Percentiles rank a stretch among this genome's conserved stretches.
These are phyloP conservation scores for Opisthocomus hoazin DNA, from an alignment of 2,113 vertebrate genomes.

Conservation along the genomic window DNA sequence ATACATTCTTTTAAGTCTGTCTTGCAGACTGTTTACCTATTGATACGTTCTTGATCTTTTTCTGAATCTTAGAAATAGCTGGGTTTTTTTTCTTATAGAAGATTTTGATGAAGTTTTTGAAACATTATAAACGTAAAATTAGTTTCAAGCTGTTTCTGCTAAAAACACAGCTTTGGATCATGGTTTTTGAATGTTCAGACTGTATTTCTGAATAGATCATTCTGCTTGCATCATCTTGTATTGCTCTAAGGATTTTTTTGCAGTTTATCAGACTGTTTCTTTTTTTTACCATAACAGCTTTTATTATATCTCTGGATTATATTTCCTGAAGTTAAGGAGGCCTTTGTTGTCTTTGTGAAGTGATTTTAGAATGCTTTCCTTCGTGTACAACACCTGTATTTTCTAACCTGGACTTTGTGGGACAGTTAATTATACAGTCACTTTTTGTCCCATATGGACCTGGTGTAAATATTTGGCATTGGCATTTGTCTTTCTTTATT, in stretches of 20 bases:
- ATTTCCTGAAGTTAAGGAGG: background rate
- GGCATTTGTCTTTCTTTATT: background rate
- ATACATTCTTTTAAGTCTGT: background rate
- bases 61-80: background rate
- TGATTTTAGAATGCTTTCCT: background rate
- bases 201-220: background rate
- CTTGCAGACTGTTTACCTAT: background rate
- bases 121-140: background rate
- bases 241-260: background rate
- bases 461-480: background rate
- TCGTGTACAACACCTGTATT: background rate
- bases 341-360: background rate
- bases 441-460: fast-evolving
- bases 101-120: background rate
- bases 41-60: background rate
- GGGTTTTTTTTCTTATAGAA: background rate
- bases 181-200: background rate
- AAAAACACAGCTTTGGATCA: background rate
- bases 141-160: background rate
- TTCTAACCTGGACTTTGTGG: background rate
- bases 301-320: background rate
- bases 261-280: background rate
- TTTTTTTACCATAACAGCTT: background rate
- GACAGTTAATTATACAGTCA: background rate
- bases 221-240: background rate